Evolutionary conservation across 2,888 invertebrate species (phyloP).

Genomic region (Temnothorax rugatulus): DNA sequence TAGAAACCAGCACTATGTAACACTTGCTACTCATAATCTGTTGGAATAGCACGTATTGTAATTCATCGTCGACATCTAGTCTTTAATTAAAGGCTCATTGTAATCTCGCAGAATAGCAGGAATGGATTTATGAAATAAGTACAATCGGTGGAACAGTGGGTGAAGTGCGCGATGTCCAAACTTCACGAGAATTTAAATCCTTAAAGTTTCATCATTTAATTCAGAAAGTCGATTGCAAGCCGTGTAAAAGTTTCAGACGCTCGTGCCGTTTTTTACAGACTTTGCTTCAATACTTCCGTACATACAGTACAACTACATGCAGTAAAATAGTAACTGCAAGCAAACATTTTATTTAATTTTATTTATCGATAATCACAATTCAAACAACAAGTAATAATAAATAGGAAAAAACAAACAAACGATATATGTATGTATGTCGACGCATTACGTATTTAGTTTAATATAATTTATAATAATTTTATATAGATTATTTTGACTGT

Average conservation of each 20-base stretch:
- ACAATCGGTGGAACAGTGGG: constrained; percentile 7
- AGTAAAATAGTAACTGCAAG: not conserved
- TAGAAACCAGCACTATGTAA: not conserved
- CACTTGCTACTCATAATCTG: constrained; percentile 11
- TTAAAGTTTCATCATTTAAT: constrained; percentile 43
- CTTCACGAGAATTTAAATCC: constrained; percentile 35
- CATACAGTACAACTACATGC: too few relatives aligned
- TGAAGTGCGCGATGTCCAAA: constrained; percentile 13
- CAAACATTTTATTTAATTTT: not conserved
- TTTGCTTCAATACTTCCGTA: not conserved
- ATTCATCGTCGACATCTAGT: not conserved
- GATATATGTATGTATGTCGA: too few relatives aligned
- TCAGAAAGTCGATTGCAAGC: constrained; percentile 23
- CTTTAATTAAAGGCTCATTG: constrained; percentile 31
- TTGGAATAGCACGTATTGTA: constrained; percentile 11
- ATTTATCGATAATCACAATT: not conserved
- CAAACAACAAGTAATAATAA: not conserved
- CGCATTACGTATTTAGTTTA: not conserved
- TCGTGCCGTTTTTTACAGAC: not conserved
- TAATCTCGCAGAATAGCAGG: not conserved
- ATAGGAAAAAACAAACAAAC: not conserved
- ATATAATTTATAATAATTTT: not conserved
- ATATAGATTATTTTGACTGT: not conserved
- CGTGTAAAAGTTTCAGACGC: constrained; percentile 23
- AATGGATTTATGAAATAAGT: constrained; percentile 32